Conservation (phyloP, 1,140 invertebrate species). For the Archegozetes longisetosus region DNA sequence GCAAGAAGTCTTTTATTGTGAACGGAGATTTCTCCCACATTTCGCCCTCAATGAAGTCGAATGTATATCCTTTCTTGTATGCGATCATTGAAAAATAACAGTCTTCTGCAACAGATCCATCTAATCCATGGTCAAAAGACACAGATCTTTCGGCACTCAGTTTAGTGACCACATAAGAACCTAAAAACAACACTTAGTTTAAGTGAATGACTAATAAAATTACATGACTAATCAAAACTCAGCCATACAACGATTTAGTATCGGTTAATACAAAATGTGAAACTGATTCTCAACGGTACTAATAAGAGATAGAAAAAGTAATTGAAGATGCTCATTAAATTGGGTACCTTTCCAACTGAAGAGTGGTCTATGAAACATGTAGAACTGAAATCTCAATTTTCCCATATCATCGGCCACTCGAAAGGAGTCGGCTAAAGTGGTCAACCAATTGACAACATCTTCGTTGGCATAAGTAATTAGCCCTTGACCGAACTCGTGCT, state of each 20-base stretch:
- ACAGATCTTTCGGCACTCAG: slow-evolving; percentile 33
- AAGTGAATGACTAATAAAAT: slow-evolving; percentile 1
- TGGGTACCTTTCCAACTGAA: slow-evolving; percentile 90
- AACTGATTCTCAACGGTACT: too few relatives aligned
- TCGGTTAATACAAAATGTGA: too few relatives aligned
- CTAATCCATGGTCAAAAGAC: slow-evolving; percentile 36
- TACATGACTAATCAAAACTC: too few relatives aligned
- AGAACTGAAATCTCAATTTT: slow-evolving; percentile 80
- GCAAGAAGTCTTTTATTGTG: slow-evolving; percentile 80
- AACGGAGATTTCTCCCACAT: slow-evolving; percentile 67
- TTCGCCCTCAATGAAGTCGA: slow-evolving; percentile 37
- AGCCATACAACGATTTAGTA: too few relatives aligned
- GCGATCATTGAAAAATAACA: slow-evolving; percentile 39
- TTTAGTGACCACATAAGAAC: slow-evolving; percentile 33
- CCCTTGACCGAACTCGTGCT: slow-evolving; percentile 92
- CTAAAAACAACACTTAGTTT: slow-evolving; percentile 11
- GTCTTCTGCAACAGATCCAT: slow-evolving; percentile 39
- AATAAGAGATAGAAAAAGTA: too few relatives aligned
- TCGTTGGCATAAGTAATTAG: slow-evolving; percentile 96
- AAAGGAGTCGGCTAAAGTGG: slow-evolving; percentile 88
- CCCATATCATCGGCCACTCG: slow-evolving; percentile 94
- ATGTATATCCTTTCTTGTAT: slow-evolving; percentile 28
- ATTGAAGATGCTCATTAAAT: background rate
- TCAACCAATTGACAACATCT: slow-evolving; percentile 86
- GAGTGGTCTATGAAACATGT: slow-evolving; percentile 79